Evolutionary conservation across 1,140 invertebrate species (phyloP).

Genomic region (Magallana angulata): DNA sequence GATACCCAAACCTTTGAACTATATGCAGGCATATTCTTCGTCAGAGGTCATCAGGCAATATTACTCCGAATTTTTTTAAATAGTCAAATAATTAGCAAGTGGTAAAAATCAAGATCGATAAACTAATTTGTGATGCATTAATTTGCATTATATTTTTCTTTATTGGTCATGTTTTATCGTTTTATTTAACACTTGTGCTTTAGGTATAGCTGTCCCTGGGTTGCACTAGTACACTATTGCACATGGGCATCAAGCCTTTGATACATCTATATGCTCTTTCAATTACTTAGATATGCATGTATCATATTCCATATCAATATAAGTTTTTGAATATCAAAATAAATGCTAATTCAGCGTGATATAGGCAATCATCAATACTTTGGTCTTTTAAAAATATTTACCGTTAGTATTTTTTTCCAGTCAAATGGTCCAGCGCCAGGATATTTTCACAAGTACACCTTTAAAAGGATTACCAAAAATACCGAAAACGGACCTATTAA

Average conservation of each 20-base stretch:
- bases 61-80: neutral
- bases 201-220: too few relatives aligned
- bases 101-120: too few relatives aligned
- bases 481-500: neutral
- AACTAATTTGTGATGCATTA: neutral
- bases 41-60: neutral
- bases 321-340: neutral
- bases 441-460: neutral
- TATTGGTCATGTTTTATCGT: too few relatives aligned
- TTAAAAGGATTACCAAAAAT: neutral
- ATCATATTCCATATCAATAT: neutral
- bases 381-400: neutral
- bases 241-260: neutral
- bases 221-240: neutral
- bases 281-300: neutral
- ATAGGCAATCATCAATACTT: neutral
- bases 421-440: neutral
- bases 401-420: neutral
- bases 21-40: neutral
- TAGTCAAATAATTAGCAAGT: neutral
- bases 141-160: neutral
- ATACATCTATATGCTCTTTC: neutral
- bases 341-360: neutral
- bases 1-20: neutral
- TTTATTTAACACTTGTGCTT: too few relatives aligned